Evolutionary conservation across 2,888 invertebrate species (phyloP).

Genomic region (Spialia ferax): DNA sequence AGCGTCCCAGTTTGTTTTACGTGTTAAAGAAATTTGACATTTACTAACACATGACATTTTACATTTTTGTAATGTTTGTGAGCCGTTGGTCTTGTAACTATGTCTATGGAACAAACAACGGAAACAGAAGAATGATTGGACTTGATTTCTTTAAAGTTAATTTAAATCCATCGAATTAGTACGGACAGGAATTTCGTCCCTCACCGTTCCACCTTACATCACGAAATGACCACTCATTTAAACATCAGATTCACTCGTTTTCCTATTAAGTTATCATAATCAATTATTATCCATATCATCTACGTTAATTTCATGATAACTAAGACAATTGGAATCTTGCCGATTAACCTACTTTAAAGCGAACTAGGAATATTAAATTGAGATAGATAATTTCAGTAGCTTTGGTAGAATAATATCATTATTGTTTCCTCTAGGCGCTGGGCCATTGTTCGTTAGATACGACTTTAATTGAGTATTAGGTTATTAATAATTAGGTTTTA

Average conservation of each 20-base stretch:
- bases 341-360: conserved; percentile 83
- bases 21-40: no score
- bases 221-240: conserved; percentile 58
- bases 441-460: conserved; percentile 29
- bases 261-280: conserved; percentile 56
- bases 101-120: conserved; percentile 16
- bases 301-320: conserved; percentile 76
- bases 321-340: conserved; percentile 81
- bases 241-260: conserved; percentile 57
- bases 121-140: neutral
- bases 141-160: neutral
- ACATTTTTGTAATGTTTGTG: no score
- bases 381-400: conserved; percentile 85
- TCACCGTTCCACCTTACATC: conserved; percentile 81
- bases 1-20: no score
- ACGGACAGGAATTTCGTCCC: conserved; percentile 65
- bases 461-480: conserved; percentile 46
- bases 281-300: conserved; percentile 54
- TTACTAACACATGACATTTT: no score
- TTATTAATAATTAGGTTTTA: conserved; percentile 70
- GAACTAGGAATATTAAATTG: conserved; percentile 85
- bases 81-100: no score
- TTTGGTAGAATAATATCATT: conserved; percentile 83
- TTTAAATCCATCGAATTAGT: conserved; percentile 33
- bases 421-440: conserved; percentile 12